A percentile compares a stretch with the other conserved stretches of the same genome.
Conservation (phyloP, 2,113 vertebrate genomes). For the Piaya cayana region DNA sequence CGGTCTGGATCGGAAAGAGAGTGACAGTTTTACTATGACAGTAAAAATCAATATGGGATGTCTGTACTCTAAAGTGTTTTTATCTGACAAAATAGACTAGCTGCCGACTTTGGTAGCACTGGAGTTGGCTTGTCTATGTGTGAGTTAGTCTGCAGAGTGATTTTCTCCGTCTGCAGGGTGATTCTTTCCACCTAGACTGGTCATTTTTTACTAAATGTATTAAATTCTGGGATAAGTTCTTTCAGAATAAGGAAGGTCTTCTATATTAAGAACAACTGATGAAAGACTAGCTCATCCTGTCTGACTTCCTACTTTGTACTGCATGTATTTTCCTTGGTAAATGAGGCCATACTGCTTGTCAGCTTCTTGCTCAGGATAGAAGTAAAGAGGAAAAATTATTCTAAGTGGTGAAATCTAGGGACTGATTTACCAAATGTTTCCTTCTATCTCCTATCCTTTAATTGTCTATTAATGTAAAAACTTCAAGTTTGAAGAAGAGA, state of each 20-base stretch:
- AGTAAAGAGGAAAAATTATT: neutral
- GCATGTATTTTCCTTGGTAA: neutral
- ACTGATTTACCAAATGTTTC: neutral
- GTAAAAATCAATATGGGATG: neutral
- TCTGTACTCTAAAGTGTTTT: neutral
- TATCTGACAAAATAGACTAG: neutral
- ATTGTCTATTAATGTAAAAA: neutral
- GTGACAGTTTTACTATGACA: neutral
- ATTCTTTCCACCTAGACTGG: neutral
- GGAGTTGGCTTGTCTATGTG: neutral
- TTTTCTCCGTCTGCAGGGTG: neutral
- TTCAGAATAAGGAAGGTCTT: neutral
- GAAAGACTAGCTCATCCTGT: neutral
- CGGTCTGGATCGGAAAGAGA: neutral
- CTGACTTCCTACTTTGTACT: neutral
- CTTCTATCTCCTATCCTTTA: neutral
- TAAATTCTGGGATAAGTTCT: neutral
- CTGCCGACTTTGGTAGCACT: neutral
- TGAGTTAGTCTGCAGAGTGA: neutral
- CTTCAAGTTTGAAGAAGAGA: neutral
- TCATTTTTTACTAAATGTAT: neutral
- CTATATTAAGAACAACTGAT: neutral
- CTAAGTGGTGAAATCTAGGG: neutral
- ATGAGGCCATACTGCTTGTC: neutral
- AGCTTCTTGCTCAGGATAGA: neutral